Percentiles rank a stretch among this genome's conserved stretches.
These are phyloP conservation scores for Scolopax rusticola DNA, from an alignment of 2,797 vertebrate genomes.

Conservation along the genomic window DNA sequence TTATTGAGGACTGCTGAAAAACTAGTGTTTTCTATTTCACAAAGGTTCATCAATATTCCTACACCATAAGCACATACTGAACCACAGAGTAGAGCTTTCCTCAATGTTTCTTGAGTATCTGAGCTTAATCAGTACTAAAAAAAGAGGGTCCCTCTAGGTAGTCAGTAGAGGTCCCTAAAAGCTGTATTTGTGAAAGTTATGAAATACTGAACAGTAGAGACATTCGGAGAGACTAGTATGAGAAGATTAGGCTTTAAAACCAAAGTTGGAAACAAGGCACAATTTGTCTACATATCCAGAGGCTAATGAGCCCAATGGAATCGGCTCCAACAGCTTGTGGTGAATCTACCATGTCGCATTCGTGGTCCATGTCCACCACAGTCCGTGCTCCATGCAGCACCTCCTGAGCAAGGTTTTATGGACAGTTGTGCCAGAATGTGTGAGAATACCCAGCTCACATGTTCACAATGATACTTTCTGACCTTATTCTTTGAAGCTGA, in stretches of 20 bases:
- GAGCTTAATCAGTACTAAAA: not conserved
- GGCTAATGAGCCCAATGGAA: not conserved
- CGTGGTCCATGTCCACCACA: rapidly evolving
- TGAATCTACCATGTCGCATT: rapidly evolving
- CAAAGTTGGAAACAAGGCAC: not conserved
- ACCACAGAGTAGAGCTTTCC: not conserved
- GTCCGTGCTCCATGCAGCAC: rapidly evolving
- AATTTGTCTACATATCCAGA: not conserved
- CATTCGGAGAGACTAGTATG: not conserved
- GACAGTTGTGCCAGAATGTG: not conserved
- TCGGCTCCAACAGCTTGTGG: rapidly evolving
- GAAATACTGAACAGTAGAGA: not conserved
- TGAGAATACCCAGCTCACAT: rapidly evolving
- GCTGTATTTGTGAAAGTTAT: not conserved
- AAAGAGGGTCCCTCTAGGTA: not conserved
- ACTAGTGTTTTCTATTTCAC: not conserved
- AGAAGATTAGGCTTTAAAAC: not conserved
- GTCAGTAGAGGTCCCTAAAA: not conserved
- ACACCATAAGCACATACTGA: not conserved
- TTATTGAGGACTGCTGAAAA: not conserved
- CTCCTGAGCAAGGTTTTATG: rapidly evolving
- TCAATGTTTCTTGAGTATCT: not conserved
- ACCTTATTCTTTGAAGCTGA: not conserved
- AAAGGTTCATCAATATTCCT: not conserved
- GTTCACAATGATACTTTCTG: not conserved